Evolutionary conservation across 2,888 invertebrate species (phyloP).

Genomic region (Rhamphomyia laevipes): DNA sequence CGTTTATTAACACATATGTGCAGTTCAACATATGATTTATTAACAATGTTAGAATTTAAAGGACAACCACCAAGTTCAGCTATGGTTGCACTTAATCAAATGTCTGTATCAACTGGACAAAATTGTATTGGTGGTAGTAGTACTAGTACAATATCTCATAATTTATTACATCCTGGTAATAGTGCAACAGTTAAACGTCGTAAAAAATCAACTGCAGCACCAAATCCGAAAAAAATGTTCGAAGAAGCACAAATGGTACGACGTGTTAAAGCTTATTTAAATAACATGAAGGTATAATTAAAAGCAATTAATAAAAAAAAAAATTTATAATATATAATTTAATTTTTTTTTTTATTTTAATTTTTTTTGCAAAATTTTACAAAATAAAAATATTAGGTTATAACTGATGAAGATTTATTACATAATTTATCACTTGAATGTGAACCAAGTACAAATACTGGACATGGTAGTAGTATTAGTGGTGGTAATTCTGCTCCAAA

Average conservation of each 20-base stretch:
- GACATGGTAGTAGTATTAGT: conserved; percentile 42
- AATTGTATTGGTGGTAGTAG: conserved; percentile 31
- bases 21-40: conserved; percentile 80
- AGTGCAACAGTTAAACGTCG: conserved; percentile 81
- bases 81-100: conserved; percentile 78
- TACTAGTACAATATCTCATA: conserved; percentile 14
- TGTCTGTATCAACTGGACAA: conserved; percentile 54
- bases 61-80: conserved; percentile 80
- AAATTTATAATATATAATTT: background rate
- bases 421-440: conserved; percentile 84
- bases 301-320: background rate
- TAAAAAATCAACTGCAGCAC: conserved; percentile 79
- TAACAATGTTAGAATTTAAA: conserved; percentile 72
- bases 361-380: background rate
- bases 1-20: conserved; percentile 86
- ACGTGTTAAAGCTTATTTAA: conserved; percentile 89
- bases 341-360: background rate
- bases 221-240: conserved; percentile 96
- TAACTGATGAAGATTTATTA: conserved; percentile 81
- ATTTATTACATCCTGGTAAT: conserved; percentile 24
- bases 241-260: conserved; percentile 99
- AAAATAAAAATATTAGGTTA: conserved; percentile 26
- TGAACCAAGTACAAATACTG: conserved; percentile 46
- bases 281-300: conserved; percentile 66
- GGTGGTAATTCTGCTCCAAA: conserved; percentile 42